Base-by-base conservation (phyloP, 2,113 vertebrate species). In the Calcarius ornatus region DNA sequence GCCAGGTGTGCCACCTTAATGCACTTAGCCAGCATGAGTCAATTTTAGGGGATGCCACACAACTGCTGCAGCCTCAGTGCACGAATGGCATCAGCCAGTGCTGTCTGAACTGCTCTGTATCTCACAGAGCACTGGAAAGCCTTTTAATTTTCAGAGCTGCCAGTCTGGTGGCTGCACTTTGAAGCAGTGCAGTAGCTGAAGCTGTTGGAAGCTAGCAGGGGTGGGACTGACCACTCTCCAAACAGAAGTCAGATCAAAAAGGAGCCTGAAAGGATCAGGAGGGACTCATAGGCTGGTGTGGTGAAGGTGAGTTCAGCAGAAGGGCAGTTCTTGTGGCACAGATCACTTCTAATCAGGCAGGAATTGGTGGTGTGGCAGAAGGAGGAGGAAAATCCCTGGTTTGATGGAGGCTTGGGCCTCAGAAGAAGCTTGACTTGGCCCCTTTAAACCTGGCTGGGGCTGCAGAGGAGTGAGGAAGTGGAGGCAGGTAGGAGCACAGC, bases 121-220 rank as follows among this genome's bases (percentile, higher is more conserved):
- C 54, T 91, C 0, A 0, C 35, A 54, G 75, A 89, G 69, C 47
- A 11, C 10, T 59, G 51, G 64, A 86, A 86, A 84, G 37, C 45
- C 53, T 76, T 94, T 93, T 47, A 59, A 60, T 78, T 56, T 76
- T 47, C 56, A 60, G 63, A 70, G 50, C 85, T 86, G 81, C 88
- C 38, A 19, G n/a, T 53, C 61, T 69, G 28, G 53, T 75, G 70
- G 40, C 54, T 90, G 63, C 28, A 9, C 75, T 92, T 90, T 30
- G 59, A 88, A 88, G 75, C 42, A 66, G 42, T 38, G 70, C 22
- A 68, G 72, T 48, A 84, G 48, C 75, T 0, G 8, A 82, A 92
- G 79, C 79, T 73, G 70, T 79, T 72, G 92, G 81, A 86, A 93
- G 38, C 21, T 40, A 31, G 18, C 0, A 3, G 30, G 15, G 10